phyloP scores from a whole-genome alignment of 23 tunicate genomes.

The Ciona savignyi region DNA sequence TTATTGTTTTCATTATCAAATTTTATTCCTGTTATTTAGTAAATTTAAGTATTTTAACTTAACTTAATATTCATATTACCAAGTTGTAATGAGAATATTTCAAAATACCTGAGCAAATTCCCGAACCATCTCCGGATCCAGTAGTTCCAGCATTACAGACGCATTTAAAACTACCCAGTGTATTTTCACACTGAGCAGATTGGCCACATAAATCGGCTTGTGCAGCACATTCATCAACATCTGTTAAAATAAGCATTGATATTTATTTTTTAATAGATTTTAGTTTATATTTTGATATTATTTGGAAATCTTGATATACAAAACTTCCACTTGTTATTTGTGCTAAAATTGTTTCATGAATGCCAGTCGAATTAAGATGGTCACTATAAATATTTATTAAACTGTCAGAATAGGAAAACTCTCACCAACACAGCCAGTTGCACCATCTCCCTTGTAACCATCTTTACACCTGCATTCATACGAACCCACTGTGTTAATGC shows the following conservation, averaged over 20 bases:
- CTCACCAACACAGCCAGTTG: constrained; percentile 11
- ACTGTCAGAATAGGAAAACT: no score
- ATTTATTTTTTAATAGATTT: no score
- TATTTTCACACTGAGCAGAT: constrained; percentile 13
- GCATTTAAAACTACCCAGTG: constrained; percentile 30
- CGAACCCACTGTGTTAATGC: constrained; percentile 46
- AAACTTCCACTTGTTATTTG: no score
- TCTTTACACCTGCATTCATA: constrained; percentile 29
- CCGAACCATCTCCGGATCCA: neutral
- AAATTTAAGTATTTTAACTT: no score
- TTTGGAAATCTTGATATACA: no score
- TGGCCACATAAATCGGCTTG: neutral
- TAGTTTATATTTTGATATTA: no score
- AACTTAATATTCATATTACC: no score
- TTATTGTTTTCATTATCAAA: no score
- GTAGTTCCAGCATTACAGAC: constrained; percentile 23
- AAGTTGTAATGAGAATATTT: neutral
- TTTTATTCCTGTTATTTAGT: no score
- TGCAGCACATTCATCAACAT: constrained; percentile 40
- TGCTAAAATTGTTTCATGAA: no score
- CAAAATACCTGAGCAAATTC: neutral
- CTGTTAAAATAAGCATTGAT: constrained; percentile 9
- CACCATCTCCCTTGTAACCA: constrained; percentile 17
- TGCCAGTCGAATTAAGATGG: no score
- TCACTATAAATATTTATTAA: no score